Evolutionary conservation across 2,797 vertebrate genomes (phyloP), one percentile per base, ranked within the genome.

Genomic region (Pantherophis alleghaniensis): DNA sequence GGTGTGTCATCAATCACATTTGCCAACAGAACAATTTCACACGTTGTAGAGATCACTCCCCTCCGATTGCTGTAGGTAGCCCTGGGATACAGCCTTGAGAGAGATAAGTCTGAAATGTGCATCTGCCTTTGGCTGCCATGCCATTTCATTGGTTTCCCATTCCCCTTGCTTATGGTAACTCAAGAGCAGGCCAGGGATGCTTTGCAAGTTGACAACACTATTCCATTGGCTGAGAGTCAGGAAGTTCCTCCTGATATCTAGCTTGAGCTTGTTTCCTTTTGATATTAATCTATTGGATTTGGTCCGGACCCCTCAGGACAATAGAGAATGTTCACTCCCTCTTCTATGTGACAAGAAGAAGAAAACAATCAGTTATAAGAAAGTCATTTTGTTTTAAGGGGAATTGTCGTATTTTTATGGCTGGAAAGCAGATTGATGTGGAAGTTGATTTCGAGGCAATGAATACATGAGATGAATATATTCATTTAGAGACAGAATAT

Each of bases 291-390:
- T 32, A 79, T 42, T 42, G 32, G 18, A 42, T 79, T 42, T 74
- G n/a, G 6, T 37, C 14, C 16, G 0, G 1, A 1, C n/a, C n/a
- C 0, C 6, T 74, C 69, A 9, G 69, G 2, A 74, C 2, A 37
- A 20, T 16, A 74, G n/a, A 18, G 16, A 74, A 74, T 74, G 16
- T 74, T 37, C 32, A 74, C 66, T 74, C 32, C 32, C 16, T 37
- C 7, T 74, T 74, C 69, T 37, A 37, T 37, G 32, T 74, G 69
- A 74, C 69, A 74, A 37, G 2, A 74, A 18, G 69, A 74, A 74
- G 18, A 79, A 79, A 32, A 56, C 18, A 56, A 42, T 57, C 24
- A 16, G 51, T 90, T 66, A 90, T 59, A 47, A 59, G 37, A 90
- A 87, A 18, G 60, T 57, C 86, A 90, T 37, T 74, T 59, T 87